Percentiles rank a stretch among this genome's conserved stretches.
phyloP scores from a whole-genome alignment of 2,888 invertebrate genomes.

The Aleiodes leptofemur region DNA sequence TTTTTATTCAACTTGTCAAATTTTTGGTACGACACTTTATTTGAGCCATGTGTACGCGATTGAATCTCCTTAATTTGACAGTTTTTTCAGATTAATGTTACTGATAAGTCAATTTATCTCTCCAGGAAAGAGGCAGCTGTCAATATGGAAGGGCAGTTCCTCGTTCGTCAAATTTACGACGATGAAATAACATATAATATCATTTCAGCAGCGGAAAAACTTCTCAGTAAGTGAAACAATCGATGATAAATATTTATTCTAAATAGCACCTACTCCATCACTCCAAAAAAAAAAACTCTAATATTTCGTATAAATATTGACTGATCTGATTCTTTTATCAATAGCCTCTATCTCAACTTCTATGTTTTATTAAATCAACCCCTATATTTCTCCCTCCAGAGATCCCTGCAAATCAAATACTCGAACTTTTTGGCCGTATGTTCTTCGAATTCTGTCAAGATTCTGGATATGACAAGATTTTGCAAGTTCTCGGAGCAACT shows the following conservation, averaged over 20 bases:
- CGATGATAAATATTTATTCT: constrained; percentile 1
- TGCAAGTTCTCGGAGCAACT: constrained; percentile 95
- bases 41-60: too few relatives aligned
- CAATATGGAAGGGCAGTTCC: constrained; percentile 95
- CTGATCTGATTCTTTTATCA: constrained; percentile 1
- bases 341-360: neutral
- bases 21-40: too few relatives aligned
- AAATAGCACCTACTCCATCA: too few relatives aligned
- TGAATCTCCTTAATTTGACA: too few relatives aligned
- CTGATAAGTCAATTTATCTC: constrained; percentile 54
- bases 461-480: constrained; percentile 96
- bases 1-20: too few relatives aligned
- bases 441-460: constrained; percentile 98
- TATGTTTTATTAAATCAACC: neutral
- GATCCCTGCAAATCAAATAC: constrained; percentile 91
- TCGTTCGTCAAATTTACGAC: constrained; percentile 95
- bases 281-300: too few relatives aligned
- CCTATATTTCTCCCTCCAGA: constrained; percentile 78
- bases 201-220: constrained; percentile 93
- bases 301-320: too few relatives aligned
- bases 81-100: too few relatives aligned
- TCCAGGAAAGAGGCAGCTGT: constrained; percentile 93
- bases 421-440: constrained; percentile 94
- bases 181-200: constrained; percentile 96
- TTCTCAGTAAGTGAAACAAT: constrained; percentile 84